Conservation (phyloP, 2,797 vertebrate genomes). For the Lagodon rhomboides region DNA sequence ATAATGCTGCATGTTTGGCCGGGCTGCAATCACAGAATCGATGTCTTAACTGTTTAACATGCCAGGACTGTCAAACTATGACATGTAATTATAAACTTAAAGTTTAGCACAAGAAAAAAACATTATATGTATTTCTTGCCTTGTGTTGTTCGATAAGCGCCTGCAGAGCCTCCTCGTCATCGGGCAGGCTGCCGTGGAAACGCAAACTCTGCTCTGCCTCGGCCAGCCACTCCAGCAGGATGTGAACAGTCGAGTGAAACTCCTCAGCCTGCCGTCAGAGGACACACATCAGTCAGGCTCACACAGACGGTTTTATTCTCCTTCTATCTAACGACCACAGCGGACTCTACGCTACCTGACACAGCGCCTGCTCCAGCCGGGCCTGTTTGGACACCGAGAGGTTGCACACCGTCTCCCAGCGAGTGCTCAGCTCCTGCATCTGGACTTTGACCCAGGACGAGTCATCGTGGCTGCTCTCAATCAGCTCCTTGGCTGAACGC, state of each 20-base stretch:
- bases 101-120: background rate
- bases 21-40: slow-evolving; percentile 38
- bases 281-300: slow-evolving; percentile 41
- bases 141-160: slow-evolving; percentile 95
- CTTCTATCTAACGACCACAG: too few species aligned
- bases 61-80: slow-evolving; percentile 19
- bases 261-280: slow-evolving; percentile 91
- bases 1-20: slow-evolving; percentile 59
- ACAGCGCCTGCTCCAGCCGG: slow-evolving; percentile 94
- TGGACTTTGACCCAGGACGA: slow-evolving; percentile 98
- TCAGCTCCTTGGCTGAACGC: slow-evolving; percentile 93
- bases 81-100: background rate
- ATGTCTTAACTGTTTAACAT: slow-evolving; percentile 49
- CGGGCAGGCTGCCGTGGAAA: slow-evolving; percentile 95
- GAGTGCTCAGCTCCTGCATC: slow-evolving; percentile 96
- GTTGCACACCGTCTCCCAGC: slow-evolving; percentile 97
- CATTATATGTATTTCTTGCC: slow-evolving; percentile 77
- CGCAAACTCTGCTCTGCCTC: slow-evolving; percentile 97
- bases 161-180: slow-evolving; percentile 94
- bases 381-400: slow-evolving; percentile 97
- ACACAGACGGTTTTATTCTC: background rate
- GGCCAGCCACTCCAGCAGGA: slow-evolving; percentile 97
- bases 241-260: slow-evolving; percentile 97
- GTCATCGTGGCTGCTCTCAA: slow-evolving; percentile 94
- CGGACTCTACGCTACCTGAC: slow-evolving; percentile 84